Percentiles rank a stretch among this genome's conserved stretches.
These are phyloP conservation scores for Polypedilum pembai DNA, from an alignment of 1,140 invertebrate genomes.

Conservation along the genomic window DNA sequence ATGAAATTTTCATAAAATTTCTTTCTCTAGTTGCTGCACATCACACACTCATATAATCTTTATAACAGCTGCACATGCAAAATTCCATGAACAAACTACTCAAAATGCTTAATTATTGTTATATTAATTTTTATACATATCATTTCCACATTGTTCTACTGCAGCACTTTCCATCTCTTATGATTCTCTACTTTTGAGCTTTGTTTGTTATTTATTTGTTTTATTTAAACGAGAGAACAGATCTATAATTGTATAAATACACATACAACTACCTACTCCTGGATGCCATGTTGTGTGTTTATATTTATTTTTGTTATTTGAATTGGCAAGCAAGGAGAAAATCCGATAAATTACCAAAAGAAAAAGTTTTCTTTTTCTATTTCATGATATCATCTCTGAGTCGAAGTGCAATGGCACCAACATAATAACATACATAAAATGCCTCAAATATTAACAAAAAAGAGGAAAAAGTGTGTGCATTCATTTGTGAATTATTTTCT, in stretches of 20 bases:
- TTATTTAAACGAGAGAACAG: not conserved
- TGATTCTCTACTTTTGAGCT: not conserved
- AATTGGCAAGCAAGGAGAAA: not conserved
- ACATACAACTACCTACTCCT: not conserved
- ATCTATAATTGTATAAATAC: not conserved
- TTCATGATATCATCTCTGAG: not conserved
- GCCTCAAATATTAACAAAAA: too few relatives aligned
- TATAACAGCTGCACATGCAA: slow-evolving; percentile 1
- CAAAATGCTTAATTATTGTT: slow-evolving; percentile 28
- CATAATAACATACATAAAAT: slow-evolving; percentile 9
- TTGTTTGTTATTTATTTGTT: slow-evolving; percentile 7
- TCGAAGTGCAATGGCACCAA: not conserved
- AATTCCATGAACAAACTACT: slow-evolving; percentile 23
- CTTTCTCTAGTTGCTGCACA: not conserved
- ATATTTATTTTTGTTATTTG: slow-evolving; percentile 4
- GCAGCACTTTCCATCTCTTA: not conserved
- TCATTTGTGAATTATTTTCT: too few relatives aligned
- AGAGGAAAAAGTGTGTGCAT: too few relatives aligned
- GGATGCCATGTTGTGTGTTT: not conserved
- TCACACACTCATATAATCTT: not conserved
- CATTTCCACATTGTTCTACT: slow-evolving; percentile 1
- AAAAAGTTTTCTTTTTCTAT: not conserved
- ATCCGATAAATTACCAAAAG: not conserved
- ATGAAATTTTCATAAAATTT: not conserved
- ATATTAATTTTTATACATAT: slow-evolving; percentile 24